phyloP scores from a whole-genome alignment of 2,797 vertebrate species.

The Hapalemur alaotrensis region DNA sequence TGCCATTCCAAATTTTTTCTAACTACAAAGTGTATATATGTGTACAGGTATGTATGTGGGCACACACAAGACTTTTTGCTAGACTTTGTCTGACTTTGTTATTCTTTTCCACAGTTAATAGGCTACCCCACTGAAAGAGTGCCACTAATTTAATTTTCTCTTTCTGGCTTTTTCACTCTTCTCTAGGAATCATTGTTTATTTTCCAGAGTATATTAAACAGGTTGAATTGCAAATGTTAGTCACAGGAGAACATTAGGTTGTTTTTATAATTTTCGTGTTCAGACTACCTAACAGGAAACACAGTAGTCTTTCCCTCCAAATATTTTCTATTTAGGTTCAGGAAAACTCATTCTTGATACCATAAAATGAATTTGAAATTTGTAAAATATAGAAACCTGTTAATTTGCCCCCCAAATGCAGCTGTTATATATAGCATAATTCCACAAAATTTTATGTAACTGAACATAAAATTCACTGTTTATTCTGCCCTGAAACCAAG shows the following conservation, averaged over 20 bases:
- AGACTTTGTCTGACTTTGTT: constrained; percentile 27
- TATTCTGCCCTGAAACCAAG: constrained; percentile 22
- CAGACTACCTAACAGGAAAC: not conserved
- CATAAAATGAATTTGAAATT: constrained; percentile 23
- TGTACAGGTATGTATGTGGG: not conserved
- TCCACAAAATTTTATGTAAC: not conserved
- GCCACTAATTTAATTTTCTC: constrained; percentile 59
- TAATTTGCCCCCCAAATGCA: not conserved
- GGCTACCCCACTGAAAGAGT: not conserved
- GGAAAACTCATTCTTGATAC: constrained; percentile 39
- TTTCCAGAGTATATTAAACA: constrained; percentile 43
- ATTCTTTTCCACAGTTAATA: constrained; percentile 52
- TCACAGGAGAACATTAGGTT: not conserved
- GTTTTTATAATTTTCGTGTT: constrained; percentile 33
- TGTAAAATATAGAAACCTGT: constrained; percentile 58
- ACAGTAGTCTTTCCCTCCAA: constrained; percentile 13
- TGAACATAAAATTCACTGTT: constrained; percentile 2
- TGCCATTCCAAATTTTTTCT: not conserved
- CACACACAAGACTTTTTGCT: not conserved
- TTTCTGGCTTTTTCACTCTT: constrained; percentile 60
- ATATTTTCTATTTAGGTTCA: constrained; percentile 40
- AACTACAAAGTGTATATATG: not conserved
- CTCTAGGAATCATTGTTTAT: not conserved
- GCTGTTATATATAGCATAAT: not conserved
- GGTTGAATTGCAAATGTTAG: constrained; percentile 16